Evolutionary conservation across 2,888 invertebrate species (phyloP).

Genomic region (Caenorhabditis sulstoni): DNA sequence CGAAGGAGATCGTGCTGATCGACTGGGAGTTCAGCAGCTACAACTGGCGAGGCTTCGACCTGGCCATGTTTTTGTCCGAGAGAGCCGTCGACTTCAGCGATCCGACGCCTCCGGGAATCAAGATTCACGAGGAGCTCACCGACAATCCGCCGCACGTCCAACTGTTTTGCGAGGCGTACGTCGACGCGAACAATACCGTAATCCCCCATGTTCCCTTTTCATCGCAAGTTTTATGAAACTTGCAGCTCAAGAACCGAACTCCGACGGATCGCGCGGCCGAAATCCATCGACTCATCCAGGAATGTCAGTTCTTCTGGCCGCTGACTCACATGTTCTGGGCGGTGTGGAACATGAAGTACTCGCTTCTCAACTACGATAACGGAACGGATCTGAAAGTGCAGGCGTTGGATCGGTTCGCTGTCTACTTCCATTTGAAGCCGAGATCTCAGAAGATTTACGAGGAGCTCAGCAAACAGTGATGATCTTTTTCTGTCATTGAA

Average conservation of each 20-base stretch:
- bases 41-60: slow-evolving; percentile 40
- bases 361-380: slow-evolving; percentile 11
- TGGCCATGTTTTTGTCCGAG: slow-evolving; percentile 42
- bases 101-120: slow-evolving; percentile 22
- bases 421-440: slow-evolving; percentile 37
- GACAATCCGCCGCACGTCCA: slow-evolving; percentile 32
- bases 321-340: slow-evolving; percentile 35
- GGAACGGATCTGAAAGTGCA: slow-evolving; percentile 30
- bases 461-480: slow-evolving; percentile 10
- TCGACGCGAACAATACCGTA: slow-evolving; percentile 38
- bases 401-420: slow-evolving; percentile 21
- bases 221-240: too few species aligned
- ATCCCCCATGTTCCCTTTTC: not conserved
- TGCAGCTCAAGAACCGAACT: slow-evolving; percentile 15
- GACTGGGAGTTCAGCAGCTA: slow-evolving; percentile 41
- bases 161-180: slow-evolving; percentile 31
- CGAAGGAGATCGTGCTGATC: slow-evolving; percentile 23
- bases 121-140: slow-evolving; percentile 27
- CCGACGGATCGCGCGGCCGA: slow-evolving; percentile 11
- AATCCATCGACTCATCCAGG: slow-evolving; percentile 6
- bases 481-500: too few species aligned
- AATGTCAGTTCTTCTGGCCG: slow-evolving; percentile 37
- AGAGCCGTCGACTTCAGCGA: slow-evolving; percentile 27
- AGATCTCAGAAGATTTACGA: slow-evolving; percentile 36
- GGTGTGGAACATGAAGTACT: slow-evolving; percentile 4